Evolutionary conservation across 2,113 vertebrate species (phyloP).

Genomic region (Pantherophis guttatus): DNA sequence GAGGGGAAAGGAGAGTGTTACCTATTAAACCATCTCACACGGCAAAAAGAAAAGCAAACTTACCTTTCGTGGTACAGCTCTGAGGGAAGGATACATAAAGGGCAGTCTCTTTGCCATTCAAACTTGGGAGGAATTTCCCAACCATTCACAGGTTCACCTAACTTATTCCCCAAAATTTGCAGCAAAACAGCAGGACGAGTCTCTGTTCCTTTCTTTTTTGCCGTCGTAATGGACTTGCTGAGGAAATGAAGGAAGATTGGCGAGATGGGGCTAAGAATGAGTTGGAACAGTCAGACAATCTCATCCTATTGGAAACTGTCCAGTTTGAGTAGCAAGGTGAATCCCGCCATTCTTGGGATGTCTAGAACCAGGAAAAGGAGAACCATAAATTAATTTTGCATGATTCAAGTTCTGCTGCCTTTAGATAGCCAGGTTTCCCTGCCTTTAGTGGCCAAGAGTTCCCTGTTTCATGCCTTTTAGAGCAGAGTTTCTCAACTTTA

Average conservation of each 20-base stretch:
- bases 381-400: neutral
- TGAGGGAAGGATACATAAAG: neutral
- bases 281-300: neutral
- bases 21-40: neutral
- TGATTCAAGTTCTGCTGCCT: neutral
- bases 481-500: neutral
- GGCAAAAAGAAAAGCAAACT: neutral
- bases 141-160: neutral
- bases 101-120: neutral
- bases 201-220: neutral
- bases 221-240: neutral
- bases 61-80: neutral
- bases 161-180: neutral
- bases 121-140: neutral
- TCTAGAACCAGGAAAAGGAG: neutral
- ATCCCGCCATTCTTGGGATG: neutral
- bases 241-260: neutral
- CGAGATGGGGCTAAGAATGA: neutral
- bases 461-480: neutral
- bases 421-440: neutral
- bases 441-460: neutral
- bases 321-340: neutral
- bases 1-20: neutral
- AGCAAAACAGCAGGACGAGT: neutral
- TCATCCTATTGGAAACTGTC: too few species aligned